Conservation (phyloP, 2,797 vertebrate genomes). For the Gobio occitaniae region DNA sequence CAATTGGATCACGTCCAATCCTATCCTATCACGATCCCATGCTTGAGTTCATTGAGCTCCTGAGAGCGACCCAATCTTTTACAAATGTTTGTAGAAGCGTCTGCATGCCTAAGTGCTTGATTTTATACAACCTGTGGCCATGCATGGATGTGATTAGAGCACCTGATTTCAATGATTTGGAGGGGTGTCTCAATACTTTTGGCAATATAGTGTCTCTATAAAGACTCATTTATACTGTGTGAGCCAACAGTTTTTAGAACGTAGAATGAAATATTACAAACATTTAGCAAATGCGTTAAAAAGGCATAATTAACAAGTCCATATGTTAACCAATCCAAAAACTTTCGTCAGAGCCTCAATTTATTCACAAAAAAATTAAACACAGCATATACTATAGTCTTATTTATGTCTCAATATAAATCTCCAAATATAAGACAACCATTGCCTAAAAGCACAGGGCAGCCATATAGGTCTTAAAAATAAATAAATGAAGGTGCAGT, state of each 20-base stretch:
- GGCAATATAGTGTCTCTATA: no score
- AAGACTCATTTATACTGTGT: neutral
- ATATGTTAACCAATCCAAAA: neutral
- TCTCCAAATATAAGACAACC: neutral
- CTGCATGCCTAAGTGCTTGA: no score
- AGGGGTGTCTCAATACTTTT: no score
- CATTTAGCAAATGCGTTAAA: neutral
- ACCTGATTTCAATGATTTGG: no score
- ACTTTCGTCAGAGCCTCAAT: neutral
- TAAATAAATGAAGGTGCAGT: slow-evolving; percentile 20
- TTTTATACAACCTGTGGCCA: no score
- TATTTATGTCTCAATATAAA: neutral
- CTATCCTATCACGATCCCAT: no score
- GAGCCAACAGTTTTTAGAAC: neutral
- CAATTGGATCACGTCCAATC: no score
- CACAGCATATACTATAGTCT: neutral
- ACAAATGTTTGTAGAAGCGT: no score
- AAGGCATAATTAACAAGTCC: neutral
- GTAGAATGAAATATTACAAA: neutral
- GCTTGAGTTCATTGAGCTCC: no score
- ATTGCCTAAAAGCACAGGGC: neutral
- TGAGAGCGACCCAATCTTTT: no score
- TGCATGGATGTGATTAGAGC: no score
- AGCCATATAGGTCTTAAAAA: slow-evolving; percentile 10
- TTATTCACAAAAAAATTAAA: neutral